Conservation (phyloP, 2,888 invertebrate genomes). For the Aromia moschata region DNA sequence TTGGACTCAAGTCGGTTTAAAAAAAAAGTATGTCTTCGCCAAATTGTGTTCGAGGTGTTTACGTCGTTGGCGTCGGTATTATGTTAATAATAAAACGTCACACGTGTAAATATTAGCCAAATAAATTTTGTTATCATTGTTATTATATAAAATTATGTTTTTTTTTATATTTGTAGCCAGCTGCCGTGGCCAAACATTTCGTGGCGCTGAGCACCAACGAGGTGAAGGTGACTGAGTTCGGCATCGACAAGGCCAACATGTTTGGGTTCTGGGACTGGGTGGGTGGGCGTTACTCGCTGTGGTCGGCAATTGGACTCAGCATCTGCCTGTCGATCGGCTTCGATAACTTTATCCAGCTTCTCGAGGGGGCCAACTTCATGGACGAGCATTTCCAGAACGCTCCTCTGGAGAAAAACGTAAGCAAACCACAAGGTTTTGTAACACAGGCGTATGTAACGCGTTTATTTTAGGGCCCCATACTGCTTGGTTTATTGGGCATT, state of each 20-base stretch:
- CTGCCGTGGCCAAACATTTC: slow-evolving; percentile 95
- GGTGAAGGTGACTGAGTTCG: slow-evolving; percentile 94
- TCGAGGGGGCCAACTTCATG: slow-evolving; percentile 92
- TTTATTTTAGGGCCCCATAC: slow-evolving; percentile 82
- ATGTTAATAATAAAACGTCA: too few relatives aligned
- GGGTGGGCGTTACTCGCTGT: slow-evolving; percentile 95
- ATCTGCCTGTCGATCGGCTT: slow-evolving; percentile 93
- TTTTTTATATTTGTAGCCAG: too few relatives aligned
- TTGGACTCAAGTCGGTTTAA: too few relatives aligned
- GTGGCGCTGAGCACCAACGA: slow-evolving; percentile 97
- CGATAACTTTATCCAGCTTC: slow-evolving; percentile 91
- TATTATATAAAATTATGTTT: too few relatives aligned
- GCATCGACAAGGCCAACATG: slow-evolving; percentile 97
- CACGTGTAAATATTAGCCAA: too few relatives aligned
- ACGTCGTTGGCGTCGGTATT: too few relatives aligned
- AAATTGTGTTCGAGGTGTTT: too few relatives aligned
- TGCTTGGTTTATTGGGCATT: slow-evolving; percentile 89
- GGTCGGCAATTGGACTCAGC: slow-evolving; percentile 99
- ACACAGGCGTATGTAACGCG: too few relatives aligned
- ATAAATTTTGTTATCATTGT: too few relatives aligned
- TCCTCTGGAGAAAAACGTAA: slow-evolving; percentile 91
- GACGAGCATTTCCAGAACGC: slow-evolving; percentile 91
- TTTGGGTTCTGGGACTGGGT: slow-evolving; percentile 99
- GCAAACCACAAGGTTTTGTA: too few relatives aligned
- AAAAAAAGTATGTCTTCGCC: too few relatives aligned